Conservation (phyloP, 1,140 invertebrate genomes). For the Diabrotica virgifera region DNA sequence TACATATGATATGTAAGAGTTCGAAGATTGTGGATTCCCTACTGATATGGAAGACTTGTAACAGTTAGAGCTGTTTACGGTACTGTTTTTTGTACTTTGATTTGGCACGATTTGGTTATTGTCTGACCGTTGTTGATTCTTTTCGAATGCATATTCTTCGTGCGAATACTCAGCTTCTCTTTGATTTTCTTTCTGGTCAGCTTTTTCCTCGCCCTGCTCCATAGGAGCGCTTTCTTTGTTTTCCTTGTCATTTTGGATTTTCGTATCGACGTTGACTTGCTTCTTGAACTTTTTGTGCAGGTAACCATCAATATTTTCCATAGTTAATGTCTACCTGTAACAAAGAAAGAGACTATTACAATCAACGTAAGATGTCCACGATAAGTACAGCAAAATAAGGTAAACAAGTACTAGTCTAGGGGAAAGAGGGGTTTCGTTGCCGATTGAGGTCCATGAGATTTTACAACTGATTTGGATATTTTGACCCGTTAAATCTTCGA, state of each 20-base stretch:
- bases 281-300: slow-evolving; percentile 91
- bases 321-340: slow-evolving; percentile 36
- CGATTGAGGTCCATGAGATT: too few species aligned
- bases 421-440: too few species aligned
- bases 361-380: too few species aligned
- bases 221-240: slow-evolving; percentile 34
- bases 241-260: slow-evolving; percentile 38
- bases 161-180: slow-evolving; percentile 17
- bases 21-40: slow-evolving; percentile 34
- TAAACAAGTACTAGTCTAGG: too few species aligned
- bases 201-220: slow-evolving; percentile 46
- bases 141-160: slow-evolving; percentile 36
- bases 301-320: slow-evolving; percentile 69
- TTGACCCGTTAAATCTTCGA: too few species aligned
- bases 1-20: slow-evolving; percentile 45
- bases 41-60: slow-evolving; percentile 48
- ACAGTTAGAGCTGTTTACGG: slow-evolving; percentile 18
- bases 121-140: slow-evolving; percentile 30
- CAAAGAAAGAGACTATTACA: background rate
- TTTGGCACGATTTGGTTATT: slow-evolving; percentile 46
- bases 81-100: slow-evolving; percentile 36
- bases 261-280: slow-evolving; percentile 62
- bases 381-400: too few species aligned
- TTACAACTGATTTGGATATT: too few species aligned
- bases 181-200: slow-evolving; percentile 5